phyloP scores from a whole-genome alignment of 37 sponge, comb jelly and placozoan genomes.

The Halichondria panicea region DNA sequence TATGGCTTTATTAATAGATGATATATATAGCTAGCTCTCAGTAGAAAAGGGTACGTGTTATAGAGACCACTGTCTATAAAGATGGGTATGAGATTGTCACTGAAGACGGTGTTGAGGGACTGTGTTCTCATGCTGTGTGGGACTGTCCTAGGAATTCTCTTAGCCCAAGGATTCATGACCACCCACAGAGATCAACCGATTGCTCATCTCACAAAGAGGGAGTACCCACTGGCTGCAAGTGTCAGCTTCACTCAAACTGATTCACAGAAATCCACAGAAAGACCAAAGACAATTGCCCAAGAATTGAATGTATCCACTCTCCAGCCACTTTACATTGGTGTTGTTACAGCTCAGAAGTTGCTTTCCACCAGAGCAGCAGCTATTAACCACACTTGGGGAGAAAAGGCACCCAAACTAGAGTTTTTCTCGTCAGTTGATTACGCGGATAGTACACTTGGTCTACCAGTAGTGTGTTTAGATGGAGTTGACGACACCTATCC shows the following conservation, averaged over 20 bases:
- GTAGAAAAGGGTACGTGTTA: too few relatives aligned
- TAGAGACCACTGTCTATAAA: neutral
- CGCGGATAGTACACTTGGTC: slow-evolving; percentile 30
- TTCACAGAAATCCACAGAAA: neutral
- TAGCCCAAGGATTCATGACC: neutral
- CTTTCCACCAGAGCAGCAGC: slow-evolving; percentile 48
- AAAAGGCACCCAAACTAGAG: slow-evolving; percentile 12
- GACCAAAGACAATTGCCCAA: neutral
- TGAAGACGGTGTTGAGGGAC: slow-evolving; percentile 19
- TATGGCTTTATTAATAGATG: too few relatives aligned
- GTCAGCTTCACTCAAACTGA: neutral
- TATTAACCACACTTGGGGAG: slow-evolving; percentile 74
- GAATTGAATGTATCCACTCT: neutral
- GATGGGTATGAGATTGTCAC: slow-evolving; percentile 15
- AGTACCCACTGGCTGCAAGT: too few relatives aligned
- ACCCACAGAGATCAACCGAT: neutral
- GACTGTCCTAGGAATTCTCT: slow-evolving; percentile 19
- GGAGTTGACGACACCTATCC: slow-evolving; percentile 71
- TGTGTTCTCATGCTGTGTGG: slow-evolving; percentile 14
- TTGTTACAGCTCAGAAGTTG: slow-evolving; percentile 51
- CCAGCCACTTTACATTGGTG: slow-evolving; percentile 69
- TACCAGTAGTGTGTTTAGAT: slow-evolving; percentile 31
- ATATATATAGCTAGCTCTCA: too few relatives aligned
- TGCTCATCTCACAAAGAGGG: neutral
- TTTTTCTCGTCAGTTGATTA: slow-evolving; percentile 53